Base-by-base conservation (phyloP, 2,113 vertebrate species). In the Felis chaus region DNA sequence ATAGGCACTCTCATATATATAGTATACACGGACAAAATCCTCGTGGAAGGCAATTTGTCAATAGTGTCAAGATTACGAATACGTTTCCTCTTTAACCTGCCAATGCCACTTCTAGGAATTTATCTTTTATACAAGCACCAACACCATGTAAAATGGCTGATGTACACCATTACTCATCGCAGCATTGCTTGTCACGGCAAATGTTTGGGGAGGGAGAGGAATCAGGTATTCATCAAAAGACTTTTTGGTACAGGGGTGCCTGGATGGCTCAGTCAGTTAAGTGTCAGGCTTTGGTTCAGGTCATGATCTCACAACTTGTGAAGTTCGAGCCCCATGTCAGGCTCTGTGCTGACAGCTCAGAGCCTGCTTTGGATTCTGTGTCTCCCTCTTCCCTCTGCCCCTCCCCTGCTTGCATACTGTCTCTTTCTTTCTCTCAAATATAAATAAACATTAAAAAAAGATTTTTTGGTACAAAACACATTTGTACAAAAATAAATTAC, bases 401-500 rank as follows among this genome's bases (percentile, higher is more conserved):
- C 57, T 25, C 19, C 57, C 19, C 57, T 21, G 18, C 57, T 61
- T 8, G 0, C 19, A 19, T 21, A 21, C 57, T 61, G 57, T 61
- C 57, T 61, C 57, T 61, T 25, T 61, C 57, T 61, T 7, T 61
- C 57, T 61, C 21, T 61, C 21, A 61, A 61, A 61, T 61, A 23
- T 61, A 61, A 61, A 61, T 61, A 61, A 61, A 61, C 21, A 61
- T 61, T 61, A 61, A 50, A 61, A 50, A 57, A 90, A 81, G 33
- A 50, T 15, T 31, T 82, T 50, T 78, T 92, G 27, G 13, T 74
- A 66, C 14, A 78, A 71, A 84, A 96, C 33, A 5, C 5, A 65
- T 69, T 41, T 89, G 81, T 50, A 68, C 39, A 36, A 83, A 88
- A 88, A 23, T 63, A 69, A 69, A 65, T 68, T 57, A 73, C 27